Evolutionary conservation across 2,888 invertebrate genomes (phyloP).

Genomic region (Pseudeuparius sepicola): DNA sequence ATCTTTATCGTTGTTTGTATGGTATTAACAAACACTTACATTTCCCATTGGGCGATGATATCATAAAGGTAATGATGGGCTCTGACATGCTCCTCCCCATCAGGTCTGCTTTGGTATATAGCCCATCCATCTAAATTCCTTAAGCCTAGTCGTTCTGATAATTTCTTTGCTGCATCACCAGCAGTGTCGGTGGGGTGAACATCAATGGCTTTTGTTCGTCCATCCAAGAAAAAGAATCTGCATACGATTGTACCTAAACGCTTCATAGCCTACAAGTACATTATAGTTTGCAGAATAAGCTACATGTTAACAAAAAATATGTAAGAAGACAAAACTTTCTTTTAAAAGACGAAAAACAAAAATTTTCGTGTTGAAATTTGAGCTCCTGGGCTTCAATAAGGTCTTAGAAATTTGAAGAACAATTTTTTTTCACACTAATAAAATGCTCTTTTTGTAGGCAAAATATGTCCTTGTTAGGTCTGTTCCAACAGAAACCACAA

Average conservation of each 20-base stretch:
- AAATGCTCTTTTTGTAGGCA: too few relatives aligned
- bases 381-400: too few relatives aligned
- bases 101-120: slow-evolving; percentile 79
- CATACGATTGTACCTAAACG: slow-evolving; percentile 86
- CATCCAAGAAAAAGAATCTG: slow-evolving; percentile 89
- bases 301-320: too few relatives aligned
- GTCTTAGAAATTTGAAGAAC: too few relatives aligned
- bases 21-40: slow-evolving; percentile 44
- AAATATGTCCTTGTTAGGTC: too few relatives aligned
- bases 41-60: slow-evolving; percentile 91
- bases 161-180: slow-evolving; percentile 76
- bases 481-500: too few relatives aligned
- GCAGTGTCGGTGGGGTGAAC: slow-evolving; percentile 93
- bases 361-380: too few relatives aligned
- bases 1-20: too few relatives aligned
- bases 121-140: slow-evolving; percentile 88
- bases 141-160: slow-evolving; percentile 81
- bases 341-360: too few relatives aligned
- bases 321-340: too few relatives aligned
- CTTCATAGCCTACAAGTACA: slow-evolving; percentile 65
- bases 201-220: slow-evolving; percentile 89
- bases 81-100: slow-evolving; percentile 82
- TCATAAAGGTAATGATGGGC: slow-evolving; percentile 89
- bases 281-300: too few relatives aligned
- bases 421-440: too few relatives aligned